Percentiles rank a stretch among this genome's conserved stretches.
Conservation (phyloP, 35 echinoderm and acorn worm genomes). For the Heliocidaris tuberculata region DNA sequence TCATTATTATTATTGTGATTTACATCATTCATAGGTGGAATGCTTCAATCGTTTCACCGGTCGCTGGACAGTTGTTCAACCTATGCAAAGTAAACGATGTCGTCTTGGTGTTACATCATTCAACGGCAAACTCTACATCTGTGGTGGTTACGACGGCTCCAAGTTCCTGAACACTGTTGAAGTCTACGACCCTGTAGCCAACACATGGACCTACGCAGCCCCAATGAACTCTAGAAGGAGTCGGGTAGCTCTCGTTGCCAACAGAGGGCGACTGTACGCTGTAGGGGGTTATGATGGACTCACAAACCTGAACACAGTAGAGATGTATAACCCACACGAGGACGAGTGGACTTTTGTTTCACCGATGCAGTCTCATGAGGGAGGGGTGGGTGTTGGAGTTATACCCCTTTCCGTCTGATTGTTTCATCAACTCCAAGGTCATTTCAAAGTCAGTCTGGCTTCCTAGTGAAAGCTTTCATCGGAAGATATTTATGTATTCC, state of each 20-base stretch:
- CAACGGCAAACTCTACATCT: conserved; percentile 96
- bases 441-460: too few species aligned
- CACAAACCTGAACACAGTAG: conserved; percentile 94
- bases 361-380: conserved; percentile 89
- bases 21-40: conserved; percentile 66
- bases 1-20: too few species aligned
- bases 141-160: conserved; percentile 95
- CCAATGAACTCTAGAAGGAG: conserved; percentile 91
- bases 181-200: conserved; percentile 89
- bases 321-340: conserved; percentile 72
- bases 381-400: conserved; percentile 93
- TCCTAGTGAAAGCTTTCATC: too few species aligned
- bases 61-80: conserved; percentile 87
- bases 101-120: conserved; percentile 90
- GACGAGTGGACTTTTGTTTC: conserved; percentile 81
- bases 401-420: conserved; percentile 78
- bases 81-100: conserved; percentile 93
- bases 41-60: conserved; percentile 98
- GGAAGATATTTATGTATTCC: too few species aligned
- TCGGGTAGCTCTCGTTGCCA: conserved; percentile 88
- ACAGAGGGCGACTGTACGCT: conserved; percentile 87
- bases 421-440: background rate
- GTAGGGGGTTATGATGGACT: conserved; percentile 94
- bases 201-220: conserved; percentile 76
- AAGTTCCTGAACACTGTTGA: conserved; percentile 95